Evolutionary conservation across 2,888 invertebrate species (phyloP).

Genomic region (Stenolophus ochropezus): DNA sequence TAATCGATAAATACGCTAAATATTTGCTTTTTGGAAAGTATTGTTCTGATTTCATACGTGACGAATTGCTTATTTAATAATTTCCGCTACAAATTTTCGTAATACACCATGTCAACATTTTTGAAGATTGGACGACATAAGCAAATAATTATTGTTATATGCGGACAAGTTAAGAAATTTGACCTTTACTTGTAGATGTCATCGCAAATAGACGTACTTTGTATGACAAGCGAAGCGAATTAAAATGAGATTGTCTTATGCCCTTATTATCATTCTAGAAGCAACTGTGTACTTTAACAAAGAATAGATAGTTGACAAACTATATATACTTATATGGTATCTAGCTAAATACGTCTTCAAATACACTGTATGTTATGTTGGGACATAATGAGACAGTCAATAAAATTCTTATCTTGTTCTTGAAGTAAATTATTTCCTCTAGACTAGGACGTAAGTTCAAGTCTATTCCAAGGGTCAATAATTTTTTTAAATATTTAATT

Average conservation of each 20-base stretch:
- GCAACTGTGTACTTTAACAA: conserved; percentile 4
- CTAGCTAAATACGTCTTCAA: neutral
- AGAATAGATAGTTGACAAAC: conserved; percentile 1
- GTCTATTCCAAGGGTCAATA: neutral
- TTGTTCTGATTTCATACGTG: neutral
- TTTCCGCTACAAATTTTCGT: conserved; percentile 14
- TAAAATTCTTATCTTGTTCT: conserved; percentile 6
- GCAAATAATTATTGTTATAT: conserved; percentile 28
- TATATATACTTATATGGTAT: conserved; percentile 8
- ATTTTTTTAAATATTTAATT: neutral
- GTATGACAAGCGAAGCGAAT: conserved; percentile 44
- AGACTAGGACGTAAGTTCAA: conserved; percentile 31
- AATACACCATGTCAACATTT: conserved; percentile 6
- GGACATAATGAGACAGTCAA: neutral
- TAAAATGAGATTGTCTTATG: conserved; percentile 49
- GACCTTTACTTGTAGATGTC: conserved; percentile 34
- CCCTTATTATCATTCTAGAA: conserved; percentile 27
- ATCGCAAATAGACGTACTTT: conserved; percentile 40
- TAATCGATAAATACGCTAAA: neutral
- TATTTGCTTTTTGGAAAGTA: neutral
- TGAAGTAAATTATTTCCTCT: neutral
- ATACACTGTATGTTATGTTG: neutral
- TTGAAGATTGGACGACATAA: neutral
- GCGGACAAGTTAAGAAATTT: conserved; percentile 30
- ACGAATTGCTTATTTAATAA: conserved; percentile 7